These are phyloP conservation scores for Diabrotica virgifera DNA, from an alignment of 1,140 invertebrate genomes.

Conservation along the genomic window DNA sequence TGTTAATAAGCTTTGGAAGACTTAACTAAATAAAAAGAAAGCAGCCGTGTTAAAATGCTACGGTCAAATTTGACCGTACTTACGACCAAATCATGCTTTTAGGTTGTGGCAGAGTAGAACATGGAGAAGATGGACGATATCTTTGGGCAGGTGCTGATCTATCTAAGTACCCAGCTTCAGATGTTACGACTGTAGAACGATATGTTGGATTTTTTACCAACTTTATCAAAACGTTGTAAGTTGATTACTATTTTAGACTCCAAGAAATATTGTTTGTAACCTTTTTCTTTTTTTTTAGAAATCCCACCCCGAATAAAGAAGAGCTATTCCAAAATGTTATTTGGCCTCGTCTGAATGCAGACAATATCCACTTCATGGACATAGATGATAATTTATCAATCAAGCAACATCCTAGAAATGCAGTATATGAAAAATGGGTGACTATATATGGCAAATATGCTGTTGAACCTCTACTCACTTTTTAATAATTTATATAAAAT, in stretches of 20 bases:
- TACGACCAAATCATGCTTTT: background rate
- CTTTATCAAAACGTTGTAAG: background rate
- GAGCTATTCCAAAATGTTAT: slow-evolving; percentile 9
- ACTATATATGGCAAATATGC: slow-evolving; percentile 5
- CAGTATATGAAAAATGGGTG: slow-evolving; percentile 10
- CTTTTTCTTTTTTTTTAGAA: background rate
- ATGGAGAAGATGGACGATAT: slow-evolving; percentile 6
- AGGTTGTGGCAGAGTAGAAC: slow-evolving; percentile 5
- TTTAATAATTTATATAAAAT: background rate
- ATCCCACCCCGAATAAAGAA: slow-evolving; percentile 9
- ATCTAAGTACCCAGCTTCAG: background rate
- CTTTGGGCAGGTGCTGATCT: background rate
- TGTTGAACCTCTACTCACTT: background rate
- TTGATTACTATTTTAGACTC: background rate
- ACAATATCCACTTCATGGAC: background rate
- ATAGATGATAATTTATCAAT: slow-evolving; percentile 5
- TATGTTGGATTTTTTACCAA: background rate
- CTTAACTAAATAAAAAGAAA: too few relatives aligned
- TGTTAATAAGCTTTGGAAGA: too few relatives aligned
- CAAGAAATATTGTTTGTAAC: background rate
- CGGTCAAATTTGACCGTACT: too few relatives aligned
- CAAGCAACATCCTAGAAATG: slow-evolving; percentile 8
- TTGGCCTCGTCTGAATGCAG: background rate
- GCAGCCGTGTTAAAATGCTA: too few relatives aligned
- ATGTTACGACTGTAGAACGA: background rate